These are phyloP conservation scores for Hycleus cichorii DNA, from an alignment of 1,140 invertebrate species.

Conservation along the genomic window DNA sequence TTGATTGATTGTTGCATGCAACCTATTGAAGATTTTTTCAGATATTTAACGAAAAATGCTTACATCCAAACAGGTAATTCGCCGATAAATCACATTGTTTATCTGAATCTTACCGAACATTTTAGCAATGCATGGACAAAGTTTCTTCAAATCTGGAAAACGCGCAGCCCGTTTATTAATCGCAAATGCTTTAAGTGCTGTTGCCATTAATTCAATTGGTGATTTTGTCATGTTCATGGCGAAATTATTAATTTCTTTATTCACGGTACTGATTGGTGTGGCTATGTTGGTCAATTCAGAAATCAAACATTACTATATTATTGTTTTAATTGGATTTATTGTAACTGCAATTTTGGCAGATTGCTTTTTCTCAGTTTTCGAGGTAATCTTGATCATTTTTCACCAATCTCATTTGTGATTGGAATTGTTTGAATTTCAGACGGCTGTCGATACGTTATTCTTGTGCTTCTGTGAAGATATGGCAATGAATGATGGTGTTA, in stretches of 20 bases:
- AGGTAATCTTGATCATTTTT: constrained; percentile 46
- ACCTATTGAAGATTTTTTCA: constrained; percentile 64
- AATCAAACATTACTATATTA: constrained; percentile 59
- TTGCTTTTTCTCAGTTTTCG: constrained; percentile 69
- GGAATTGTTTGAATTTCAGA: constrained; percentile 48
- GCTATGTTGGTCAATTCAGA: constrained; percentile 50
- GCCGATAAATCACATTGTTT: neutral
- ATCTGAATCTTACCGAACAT: constrained; percentile 2
- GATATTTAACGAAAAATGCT: constrained; percentile 67
- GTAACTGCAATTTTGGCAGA: constrained; percentile 66
- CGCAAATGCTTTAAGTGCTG: constrained; percentile 59
- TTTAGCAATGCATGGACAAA: constrained; percentile 63
- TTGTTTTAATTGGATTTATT: constrained; percentile 53
- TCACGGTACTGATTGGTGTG: constrained; percentile 53
- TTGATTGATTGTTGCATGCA: constrained; percentile 55
- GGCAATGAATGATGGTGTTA: constrained; percentile 6
- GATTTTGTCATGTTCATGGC: constrained; percentile 70
- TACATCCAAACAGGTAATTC: constrained; percentile 67
- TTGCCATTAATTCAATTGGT: constrained; percentile 73
- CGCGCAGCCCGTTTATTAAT: constrained; percentile 54
- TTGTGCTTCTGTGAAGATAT: constrained; percentile 10
- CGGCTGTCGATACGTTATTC: constrained; percentile 57
- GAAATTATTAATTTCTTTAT: constrained; percentile 61
- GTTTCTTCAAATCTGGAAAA: constrained; percentile 59
- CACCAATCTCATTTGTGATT: neutral